These are phyloP conservation scores for Perithous albicinctus DNA, from an alignment of 2,888 invertebrate species.

Conservation along the genomic window DNA sequence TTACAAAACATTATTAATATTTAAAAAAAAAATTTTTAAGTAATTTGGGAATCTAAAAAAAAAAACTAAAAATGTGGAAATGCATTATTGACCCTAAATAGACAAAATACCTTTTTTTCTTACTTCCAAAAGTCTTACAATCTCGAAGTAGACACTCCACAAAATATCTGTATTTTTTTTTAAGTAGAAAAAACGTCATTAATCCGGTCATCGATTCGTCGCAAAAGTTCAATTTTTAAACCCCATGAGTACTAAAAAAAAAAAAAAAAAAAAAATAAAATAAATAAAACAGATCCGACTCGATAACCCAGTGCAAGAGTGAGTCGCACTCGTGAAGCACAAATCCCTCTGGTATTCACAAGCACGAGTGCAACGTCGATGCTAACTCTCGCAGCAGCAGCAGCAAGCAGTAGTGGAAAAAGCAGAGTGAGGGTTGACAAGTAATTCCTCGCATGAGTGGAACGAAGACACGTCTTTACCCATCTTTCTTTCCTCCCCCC, in stretches of 20 bases:
- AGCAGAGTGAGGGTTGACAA: conserved; percentile 32
- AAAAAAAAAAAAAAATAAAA: no score
- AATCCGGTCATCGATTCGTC: neutral
- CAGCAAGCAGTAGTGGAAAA: conserved; percentile 3
- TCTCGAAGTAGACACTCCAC: neutral
- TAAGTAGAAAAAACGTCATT: neutral
- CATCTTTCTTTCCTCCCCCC: conserved; percentile 13
- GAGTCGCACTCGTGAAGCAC: no score
- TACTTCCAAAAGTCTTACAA: no score
- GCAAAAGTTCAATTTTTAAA: neutral
- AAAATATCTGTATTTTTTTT: neutral
- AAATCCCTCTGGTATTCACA: no score
- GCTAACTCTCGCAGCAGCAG: neutral
- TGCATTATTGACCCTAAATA: no score
- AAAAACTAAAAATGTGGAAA: no score
- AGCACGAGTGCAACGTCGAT: conserved; percentile 14
- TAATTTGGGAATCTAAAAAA: no score
- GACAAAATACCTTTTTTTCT: no score
- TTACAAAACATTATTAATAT: no score
- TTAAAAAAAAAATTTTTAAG: no score
- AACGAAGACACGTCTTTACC: conserved; percentile 32
- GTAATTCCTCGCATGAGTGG: conserved; percentile 53
- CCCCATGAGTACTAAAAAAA: neutral
- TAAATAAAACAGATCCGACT: no score
- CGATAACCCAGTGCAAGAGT: no score